phyloP scores from a whole-genome alignment of 1,140 invertebrate species.

The Ctenoplectra terminalis region DNA sequence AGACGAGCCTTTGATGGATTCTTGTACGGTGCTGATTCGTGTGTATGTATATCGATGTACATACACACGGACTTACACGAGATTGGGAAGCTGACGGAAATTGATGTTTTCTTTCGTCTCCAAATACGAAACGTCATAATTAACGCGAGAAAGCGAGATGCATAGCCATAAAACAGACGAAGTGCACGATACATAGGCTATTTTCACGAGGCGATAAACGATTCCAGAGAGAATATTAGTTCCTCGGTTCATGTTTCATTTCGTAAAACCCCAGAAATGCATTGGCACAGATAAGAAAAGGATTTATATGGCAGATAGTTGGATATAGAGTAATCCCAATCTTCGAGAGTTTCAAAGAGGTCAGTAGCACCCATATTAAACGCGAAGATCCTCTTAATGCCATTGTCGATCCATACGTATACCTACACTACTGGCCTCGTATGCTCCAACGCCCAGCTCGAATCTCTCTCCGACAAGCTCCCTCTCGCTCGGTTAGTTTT shows the following conservation, averaged over 20 bases:
- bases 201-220: background rate
- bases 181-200: background rate
- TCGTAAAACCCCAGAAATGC: constrained; percentile 29
- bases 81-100: background rate
- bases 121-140: background rate
- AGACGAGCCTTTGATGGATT: background rate
- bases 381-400: background rate
- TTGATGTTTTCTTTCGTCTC: background rate
- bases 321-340: constrained; percentile 28
- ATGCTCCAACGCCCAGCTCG: background rate
- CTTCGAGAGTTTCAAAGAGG: constrained; percentile 11
- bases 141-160: background rate
- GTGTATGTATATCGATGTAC: background rate
- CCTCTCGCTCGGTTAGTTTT: background rate
- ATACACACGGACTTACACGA: background rate
- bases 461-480: background rate
- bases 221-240: background rate
- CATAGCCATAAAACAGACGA: background rate
- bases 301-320: background rate
- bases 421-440: background rate
- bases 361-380: background rate
- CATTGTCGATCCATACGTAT: background rate
- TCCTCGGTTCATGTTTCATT: background rate
- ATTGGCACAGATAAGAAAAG: background rate
- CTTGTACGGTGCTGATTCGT: background rate